Evolutionary conservation across 2,797 vertebrate species (phyloP).

Genomic region (Thalassophryne amazonica): DNA sequence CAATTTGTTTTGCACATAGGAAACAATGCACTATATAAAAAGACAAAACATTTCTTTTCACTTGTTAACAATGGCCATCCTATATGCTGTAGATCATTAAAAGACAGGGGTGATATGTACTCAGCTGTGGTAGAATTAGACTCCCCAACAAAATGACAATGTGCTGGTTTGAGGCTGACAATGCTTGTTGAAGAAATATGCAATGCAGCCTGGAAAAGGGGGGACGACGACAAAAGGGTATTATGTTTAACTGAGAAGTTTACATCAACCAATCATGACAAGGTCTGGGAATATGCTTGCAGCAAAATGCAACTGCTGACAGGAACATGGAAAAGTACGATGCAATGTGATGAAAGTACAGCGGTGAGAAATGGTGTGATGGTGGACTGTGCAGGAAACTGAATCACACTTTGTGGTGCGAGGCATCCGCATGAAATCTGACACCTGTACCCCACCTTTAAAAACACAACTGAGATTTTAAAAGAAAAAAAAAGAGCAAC

Average conservation of each 20-base stretch:
- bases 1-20: slow-evolving; percentile 68
- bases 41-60: slow-evolving; percentile 57
- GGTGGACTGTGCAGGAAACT: slow-evolving; percentile 42
- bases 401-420: not conserved
- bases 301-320: slow-evolving; percentile 58
- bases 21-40: slow-evolving; percentile 74
- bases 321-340: slow-evolving; percentile 26
- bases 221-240: no score
- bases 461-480: slow-evolving; percentile 12
- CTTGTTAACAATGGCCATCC: slow-evolving; percentile 66
- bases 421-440: slow-evolving; percentile 7
- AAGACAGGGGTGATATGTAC: slow-evolving; percentile 69
- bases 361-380: slow-evolving; percentile 17
- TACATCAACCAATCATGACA: slow-evolving; percentile 35
- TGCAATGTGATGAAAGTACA: slow-evolving; percentile 22
- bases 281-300: slow-evolving; percentile 53
- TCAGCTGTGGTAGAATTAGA: slow-evolving; percentile 52
- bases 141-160: slow-evolving; percentile 53
- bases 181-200: slow-evolving; percentile 21
- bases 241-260: slow-evolving; percentile 32
- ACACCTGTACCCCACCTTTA: slow-evolving; percentile 23
- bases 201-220: slow-evolving; percentile 53
- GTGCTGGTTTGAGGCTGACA: slow-evolving; percentile 72
- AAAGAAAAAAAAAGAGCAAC: slow-evolving; percentile 15
- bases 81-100: slow-evolving; percentile 52